Percentiles rank a stretch among this genome's conserved stretches.
phyloP scores from a whole-genome alignment of 2,888 invertebrate species.

The Deroplatys truncata region DNA sequence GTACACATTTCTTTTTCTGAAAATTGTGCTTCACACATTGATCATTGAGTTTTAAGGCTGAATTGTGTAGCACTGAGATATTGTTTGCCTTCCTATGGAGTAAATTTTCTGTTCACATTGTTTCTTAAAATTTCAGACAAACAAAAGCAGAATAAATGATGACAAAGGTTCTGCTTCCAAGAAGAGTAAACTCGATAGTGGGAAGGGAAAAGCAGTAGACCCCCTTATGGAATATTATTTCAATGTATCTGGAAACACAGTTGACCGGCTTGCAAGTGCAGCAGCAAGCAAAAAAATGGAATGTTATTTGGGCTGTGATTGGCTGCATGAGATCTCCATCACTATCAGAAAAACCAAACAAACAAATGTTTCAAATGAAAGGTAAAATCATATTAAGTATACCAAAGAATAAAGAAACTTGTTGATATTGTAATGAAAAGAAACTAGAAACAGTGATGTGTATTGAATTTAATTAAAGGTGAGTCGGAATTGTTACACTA shows the following conservation, averaged over 20 bases:
- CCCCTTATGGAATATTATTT: conserved; percentile 21
- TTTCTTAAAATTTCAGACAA: neutral
- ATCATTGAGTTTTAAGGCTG: too few relatives aligned
- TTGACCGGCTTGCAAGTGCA: conserved; percentile 38
- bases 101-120: too few relatives aligned
- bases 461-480: too few relatives aligned
- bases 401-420: neutral
- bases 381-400: conserved; percentile 36
- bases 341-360: conserved; percentile 76
- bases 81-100: too few relatives aligned
- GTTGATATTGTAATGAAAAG: too few relatives aligned
- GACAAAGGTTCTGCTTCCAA: conserved; percentile 35
- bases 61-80: too few relatives aligned
- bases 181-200: conserved; percentile 40
- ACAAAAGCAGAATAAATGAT: conserved; percentile 19
- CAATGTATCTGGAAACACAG: conserved; percentile 21
- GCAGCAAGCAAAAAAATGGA: conserved; percentile 45
- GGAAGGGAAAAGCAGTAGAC: conserved; percentile 18
- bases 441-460: too few relatives aligned
- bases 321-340: conserved; percentile 86
- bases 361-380: conserved; percentile 63
- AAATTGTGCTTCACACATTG: too few relatives aligned
- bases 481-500: too few relatives aligned
- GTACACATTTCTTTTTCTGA: too few relatives aligned
- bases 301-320: conserved; percentile 71